phyloP scores from a whole-genome alignment of 2,113 vertebrate species.

The Notechis scutatus region DNA sequence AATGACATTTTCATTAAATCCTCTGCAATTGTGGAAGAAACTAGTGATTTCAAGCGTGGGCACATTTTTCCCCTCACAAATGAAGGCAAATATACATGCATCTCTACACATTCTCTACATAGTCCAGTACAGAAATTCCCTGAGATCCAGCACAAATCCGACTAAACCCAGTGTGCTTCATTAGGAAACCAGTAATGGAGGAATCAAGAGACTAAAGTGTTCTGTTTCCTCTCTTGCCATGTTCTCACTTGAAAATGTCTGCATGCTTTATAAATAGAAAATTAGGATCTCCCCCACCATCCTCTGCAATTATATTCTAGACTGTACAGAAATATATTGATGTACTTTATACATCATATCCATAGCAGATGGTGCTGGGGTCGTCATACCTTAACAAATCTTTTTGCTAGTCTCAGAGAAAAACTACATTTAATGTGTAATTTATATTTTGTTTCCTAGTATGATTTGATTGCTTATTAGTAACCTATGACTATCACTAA shows the following conservation, averaged over 20 bases:
- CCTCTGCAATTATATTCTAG: not conserved
- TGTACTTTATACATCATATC: not conserved
- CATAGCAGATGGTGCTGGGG: too few species aligned
- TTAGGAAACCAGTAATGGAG: not conserved
- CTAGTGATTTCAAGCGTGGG: not conserved
- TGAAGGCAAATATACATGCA: too few species aligned
- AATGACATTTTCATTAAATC: not conserved
- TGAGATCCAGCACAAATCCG: not conserved
- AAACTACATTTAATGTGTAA: not conserved
- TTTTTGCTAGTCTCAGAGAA: not conserved
- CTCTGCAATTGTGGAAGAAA: not conserved
- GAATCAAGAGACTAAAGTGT: not conserved
- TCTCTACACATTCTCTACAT: not conserved
- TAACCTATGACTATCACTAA: too few species aligned
- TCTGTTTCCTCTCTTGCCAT: not conserved
- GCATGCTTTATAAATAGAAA: not conserved
- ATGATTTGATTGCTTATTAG: too few species aligned
- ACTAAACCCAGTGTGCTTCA: not conserved
- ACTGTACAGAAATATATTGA: not conserved
- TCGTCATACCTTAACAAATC: not conserved
- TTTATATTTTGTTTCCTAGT: too few species aligned
- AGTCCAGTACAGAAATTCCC: not conserved
- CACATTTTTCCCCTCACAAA: too few species aligned
- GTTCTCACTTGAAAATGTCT: not conserved
- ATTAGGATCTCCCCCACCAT: not conserved